phyloP scores from a whole-genome alignment of 1,140 invertebrate genomes.

The Drosophila funebris region DNA sequence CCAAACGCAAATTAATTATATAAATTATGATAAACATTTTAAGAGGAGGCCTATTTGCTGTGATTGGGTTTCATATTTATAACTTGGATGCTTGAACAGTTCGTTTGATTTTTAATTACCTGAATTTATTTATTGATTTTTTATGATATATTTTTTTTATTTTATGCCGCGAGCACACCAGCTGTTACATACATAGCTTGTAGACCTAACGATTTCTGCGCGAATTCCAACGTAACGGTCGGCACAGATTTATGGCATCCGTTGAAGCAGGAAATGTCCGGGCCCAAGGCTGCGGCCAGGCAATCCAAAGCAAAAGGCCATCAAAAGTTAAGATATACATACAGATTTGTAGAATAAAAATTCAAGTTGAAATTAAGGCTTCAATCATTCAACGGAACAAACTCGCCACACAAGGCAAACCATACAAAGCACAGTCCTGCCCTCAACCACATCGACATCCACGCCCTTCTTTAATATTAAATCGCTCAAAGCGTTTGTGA shows the following conservation, averaged over 20 bases:
- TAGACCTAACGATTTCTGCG: slow-evolving; percentile 38
- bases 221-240: slow-evolving; percentile 11
- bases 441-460: neutral
- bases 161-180: slow-evolving; percentile 1
- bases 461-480: slow-evolving; percentile 10
- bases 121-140: slow-evolving; percentile 59
- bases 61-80: neutral
- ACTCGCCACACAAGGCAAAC: slow-evolving; percentile 7
- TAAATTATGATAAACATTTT: neutral
- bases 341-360: slow-evolving; percentile 3
- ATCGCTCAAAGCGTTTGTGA: slow-evolving; percentile 41
- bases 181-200: slow-evolving; percentile 29
- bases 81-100: slow-evolving; percentile 1
- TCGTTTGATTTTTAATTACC: slow-evolving; percentile 17
- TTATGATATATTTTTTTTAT: no score
- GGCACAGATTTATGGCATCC: slow-evolving; percentile 61
- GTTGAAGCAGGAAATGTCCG: slow-evolving; percentile 62
- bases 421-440: neutral
- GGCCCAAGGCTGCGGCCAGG: slow-evolving; percentile 5
- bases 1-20: neutral
- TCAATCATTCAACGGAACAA: slow-evolving; percentile 54
- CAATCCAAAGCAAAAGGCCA: slow-evolving; percentile 2
- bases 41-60: neutral
- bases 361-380: slow-evolving; percentile 25
- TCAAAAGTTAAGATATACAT: slow-evolving; percentile 15